These are phyloP conservation scores for Aleiodes testaceus DNA, from an alignment of 2,888 invertebrate species.

Conservation along the genomic window DNA sequence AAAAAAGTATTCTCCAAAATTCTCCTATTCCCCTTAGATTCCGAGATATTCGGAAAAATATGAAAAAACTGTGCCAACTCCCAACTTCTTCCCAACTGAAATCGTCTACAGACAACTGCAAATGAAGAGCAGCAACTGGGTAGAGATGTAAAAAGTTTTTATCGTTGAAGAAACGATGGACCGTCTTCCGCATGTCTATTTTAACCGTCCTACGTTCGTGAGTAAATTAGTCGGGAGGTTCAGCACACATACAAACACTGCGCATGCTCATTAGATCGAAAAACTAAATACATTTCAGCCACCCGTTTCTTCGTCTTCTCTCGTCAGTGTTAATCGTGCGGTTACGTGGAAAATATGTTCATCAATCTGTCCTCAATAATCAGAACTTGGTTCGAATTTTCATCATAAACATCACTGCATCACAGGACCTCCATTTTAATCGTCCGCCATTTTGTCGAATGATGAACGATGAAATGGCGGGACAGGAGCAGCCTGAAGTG, in stretches of 20 bases:
- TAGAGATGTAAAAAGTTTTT: constrained; percentile 4
- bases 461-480: too few relatives aligned
- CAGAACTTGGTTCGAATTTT: neutral
- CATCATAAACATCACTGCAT: neutral
- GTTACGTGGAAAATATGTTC: constrained; percentile 23
- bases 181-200: constrained; percentile 58
- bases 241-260: neutral
- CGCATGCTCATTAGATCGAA: constrained; percentile 33
- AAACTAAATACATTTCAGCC: neutral
- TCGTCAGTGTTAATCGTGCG: constrained; percentile 18
- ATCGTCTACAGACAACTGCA: neutral
- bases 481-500: too few relatives aligned
- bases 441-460: too few relatives aligned
- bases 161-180: constrained; percentile 38
- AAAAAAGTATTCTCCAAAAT: too few relatives aligned
- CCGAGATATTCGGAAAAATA: too few relatives aligned
- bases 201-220: constrained; percentile 42
- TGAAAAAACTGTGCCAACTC: too few relatives aligned
- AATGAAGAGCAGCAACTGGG: neutral
- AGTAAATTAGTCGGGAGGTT: constrained; percentile 16
- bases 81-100: neutral
- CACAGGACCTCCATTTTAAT: too few relatives aligned
- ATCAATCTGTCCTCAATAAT: neutral
- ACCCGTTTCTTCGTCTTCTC: neutral
- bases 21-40: too few relatives aligned